These are phyloP conservation scores for Phoebastria nigripes DNA, from an alignment of 2,797 vertebrate genomes.

Conservation along the genomic window DNA sequence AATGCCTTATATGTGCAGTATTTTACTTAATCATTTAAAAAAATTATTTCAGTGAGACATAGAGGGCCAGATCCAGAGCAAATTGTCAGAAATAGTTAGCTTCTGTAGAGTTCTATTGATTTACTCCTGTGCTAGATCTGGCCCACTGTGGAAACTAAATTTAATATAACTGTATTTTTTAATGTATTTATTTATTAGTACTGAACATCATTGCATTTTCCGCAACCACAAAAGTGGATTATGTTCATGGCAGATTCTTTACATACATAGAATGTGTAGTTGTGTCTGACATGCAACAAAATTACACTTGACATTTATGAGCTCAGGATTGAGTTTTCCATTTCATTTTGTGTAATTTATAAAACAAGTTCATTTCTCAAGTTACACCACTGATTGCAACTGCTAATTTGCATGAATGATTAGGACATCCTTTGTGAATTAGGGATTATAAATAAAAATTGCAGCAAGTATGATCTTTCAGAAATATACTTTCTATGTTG, in stretches of 20 bases:
- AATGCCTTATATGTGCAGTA: conserved; percentile 56
- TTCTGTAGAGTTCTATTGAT: conserved; percentile 11
- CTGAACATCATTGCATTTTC: background rate
- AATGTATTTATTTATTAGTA: conserved; percentile 34
- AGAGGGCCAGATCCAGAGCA: conserved; percentile 10
- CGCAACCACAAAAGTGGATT: background rate
- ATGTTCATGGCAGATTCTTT: background rate
- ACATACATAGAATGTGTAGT: background rate
- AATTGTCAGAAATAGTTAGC: background rate
- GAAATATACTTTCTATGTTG: background rate
- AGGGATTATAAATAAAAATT: background rate
- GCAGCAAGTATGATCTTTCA: background rate
- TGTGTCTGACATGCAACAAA: background rate
- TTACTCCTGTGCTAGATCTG: background rate
- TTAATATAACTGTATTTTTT: conserved; percentile 10
- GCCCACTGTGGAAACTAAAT: background rate
- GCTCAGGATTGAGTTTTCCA: background rate
- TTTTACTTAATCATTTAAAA: conserved; percentile 57
- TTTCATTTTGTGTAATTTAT: background rate
- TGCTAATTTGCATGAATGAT: conserved; percentile 4
- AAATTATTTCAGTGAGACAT: conserved; percentile 31
- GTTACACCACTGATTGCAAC: background rate
- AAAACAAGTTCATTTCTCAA: background rate
- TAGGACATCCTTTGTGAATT: background rate
- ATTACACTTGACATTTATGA: background rate